phyloP scores from a whole-genome alignment of 2,113 vertebrate genomes.

The Stigmatopora nigra region DNA sequence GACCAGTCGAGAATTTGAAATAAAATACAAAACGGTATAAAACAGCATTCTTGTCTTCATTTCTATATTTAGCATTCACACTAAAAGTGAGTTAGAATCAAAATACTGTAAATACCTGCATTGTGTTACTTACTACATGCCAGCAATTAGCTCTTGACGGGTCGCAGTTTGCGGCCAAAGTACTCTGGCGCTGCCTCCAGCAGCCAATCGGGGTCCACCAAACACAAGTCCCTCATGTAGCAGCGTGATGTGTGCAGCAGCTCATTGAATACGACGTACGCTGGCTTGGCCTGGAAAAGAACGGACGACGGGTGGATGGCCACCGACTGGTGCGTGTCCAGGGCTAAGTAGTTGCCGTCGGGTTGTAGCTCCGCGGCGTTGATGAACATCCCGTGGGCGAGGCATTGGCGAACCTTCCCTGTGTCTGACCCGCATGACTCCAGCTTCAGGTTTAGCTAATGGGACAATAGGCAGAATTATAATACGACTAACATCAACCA shows the following conservation, averaged over 20 bases:
- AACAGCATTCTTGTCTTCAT: neutral
- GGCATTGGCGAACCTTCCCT: conserved; percentile 77
- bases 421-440: conserved; percentile 76
- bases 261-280: conserved; percentile 84
- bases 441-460: conserved; percentile 80
- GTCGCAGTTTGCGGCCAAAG: conserved; percentile 79
- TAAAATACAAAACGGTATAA: neutral
- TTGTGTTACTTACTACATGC: neutral
- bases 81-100: neutral
- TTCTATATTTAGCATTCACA: neutral
- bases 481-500: no score
- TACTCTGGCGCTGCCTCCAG: conserved; percentile 82
- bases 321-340: conserved; percentile 80
- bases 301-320: conserved; percentile 91
- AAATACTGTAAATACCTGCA: neutral
- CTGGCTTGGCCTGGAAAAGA: conserved; percentile 86
- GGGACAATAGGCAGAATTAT: neutral
- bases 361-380: conserved; percentile 84
- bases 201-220: conserved; percentile 87
- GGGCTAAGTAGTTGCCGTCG: conserved; percentile 79
- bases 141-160: conserved; percentile 56
- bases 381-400: conserved; percentile 89
- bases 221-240: conserved; percentile 92
- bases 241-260: conserved; percentile 86
- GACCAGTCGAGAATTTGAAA: neutral